Evolutionary conservation across 2,113 vertebrate genomes (phyloP), one percentile per base, ranked within the genome.

Genomic region (Paratilapia polleni): DNA sequence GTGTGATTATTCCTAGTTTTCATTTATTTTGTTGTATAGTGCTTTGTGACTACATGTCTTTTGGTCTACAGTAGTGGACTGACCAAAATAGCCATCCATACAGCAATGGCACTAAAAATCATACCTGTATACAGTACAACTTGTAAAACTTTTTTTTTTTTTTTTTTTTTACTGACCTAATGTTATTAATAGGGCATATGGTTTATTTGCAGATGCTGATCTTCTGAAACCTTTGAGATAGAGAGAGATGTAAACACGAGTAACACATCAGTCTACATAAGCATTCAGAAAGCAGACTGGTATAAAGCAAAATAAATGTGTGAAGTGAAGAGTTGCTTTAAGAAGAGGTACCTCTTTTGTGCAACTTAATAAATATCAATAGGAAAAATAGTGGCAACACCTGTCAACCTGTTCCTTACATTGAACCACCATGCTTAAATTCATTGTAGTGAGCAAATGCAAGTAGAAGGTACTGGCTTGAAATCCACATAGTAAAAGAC

Each of bases 401-500:
- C 19, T 68, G 59, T 68, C 59, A 68, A 81, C 38, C 41, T 24
- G 74, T 60, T 31, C 31, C 62, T 9, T n/a, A 19, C 57, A 54
- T 24, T 20, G 17, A 89, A 54, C 15, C 49, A 56, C 43, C 36
- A 43, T 31, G 24, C 73, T 78, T 61, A 82, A 89, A 91, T 85
- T 52, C 38, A 73, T 22, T 66, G 3, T 68, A 57, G n/a, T 36
- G 22, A 38, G 76, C 15, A 43, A 78, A 62, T 75, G 34, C 63
- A 85, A 78, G 57, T 12, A 41, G 57, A 77, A 77, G 41, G 20
- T 0, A 64, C 19, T 70, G 26, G 49, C 76, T 81, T 82, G 70
- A 88, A 89, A 88, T 78, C 61, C 83, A 78, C 81, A 83, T 22
- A 59, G 70, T 89, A 81, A 89, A 90, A 91, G 58, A 86, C 31